Base-by-base conservation (phyloP, 2,113 vertebrate species). In the Morphnarchus princeps region DNA sequence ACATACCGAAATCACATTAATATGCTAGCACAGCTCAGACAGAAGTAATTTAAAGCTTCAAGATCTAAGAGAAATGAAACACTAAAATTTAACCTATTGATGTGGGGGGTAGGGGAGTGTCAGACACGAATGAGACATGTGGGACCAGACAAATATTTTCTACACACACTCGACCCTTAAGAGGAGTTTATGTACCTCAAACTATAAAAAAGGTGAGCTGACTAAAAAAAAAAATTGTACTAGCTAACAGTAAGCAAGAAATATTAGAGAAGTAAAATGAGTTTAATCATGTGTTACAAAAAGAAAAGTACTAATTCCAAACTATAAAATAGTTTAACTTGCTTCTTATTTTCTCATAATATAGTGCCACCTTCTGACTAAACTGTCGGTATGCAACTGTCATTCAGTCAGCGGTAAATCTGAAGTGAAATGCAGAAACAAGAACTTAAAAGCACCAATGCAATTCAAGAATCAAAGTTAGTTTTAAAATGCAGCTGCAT, bases 281-380 rank as follows among this genome's bases (percentile, higher is more conserved):
- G 13, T 69, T 82, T n/a, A 70, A 61, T 54, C 8, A 67, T 6
- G 3, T 47, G 12, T 65, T 61, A 57, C 12, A 79, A 55, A 45
- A 73, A 63, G 16, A 79, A 62, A 88, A 79, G 36, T 31, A 62
- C 31, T 7, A 1, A 54, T 55, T 89, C 40, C 40, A 74, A 74
- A 42, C 52, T 70, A 84, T 21, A 17, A 17, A 45, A 45, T 3
- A 12, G 14, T 36, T 85, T 40, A 67, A 66, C 61, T 22, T 78
- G 17, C 16, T 76, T 49, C n/a, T 38, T 59, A 28, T 87, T 94
- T 74, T 63, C 45, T 36, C 73, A 28, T 74, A 77, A 82, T 18
- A 47, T 3, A 90, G 81, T 31, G 87, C 94, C 89, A 97, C 38
- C 81, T 97, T 89, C 84, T 95, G 93, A 80, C 92, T 57, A 61